Evolutionary conservation across 53 echinoderm and acorn worm genomes (phyloP), one percentile per base, ranked within the genome.

Genomic region (Echinometra lucunter): DNA sequence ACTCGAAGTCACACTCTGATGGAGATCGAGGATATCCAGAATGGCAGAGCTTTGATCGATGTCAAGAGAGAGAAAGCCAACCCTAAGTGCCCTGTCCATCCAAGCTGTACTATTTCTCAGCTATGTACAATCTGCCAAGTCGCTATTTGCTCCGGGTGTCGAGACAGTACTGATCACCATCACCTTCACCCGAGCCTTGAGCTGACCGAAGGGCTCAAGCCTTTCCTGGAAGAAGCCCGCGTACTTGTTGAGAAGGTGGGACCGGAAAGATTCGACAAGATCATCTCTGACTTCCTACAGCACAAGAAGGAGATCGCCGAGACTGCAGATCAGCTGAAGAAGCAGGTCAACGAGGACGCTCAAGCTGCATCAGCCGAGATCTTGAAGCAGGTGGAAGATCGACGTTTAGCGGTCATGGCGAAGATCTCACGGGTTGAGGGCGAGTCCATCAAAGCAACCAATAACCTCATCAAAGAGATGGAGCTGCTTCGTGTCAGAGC

Each of bases 271-370:
- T 91, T 91, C 67, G 91, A 91, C 91, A 67, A 91, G 91, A 66
- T 44, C 66, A 44, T 66, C 69, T 66, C 44, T 30, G 67, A 38
- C 19, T 44, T 38, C 44, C 69, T 91, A 6, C 66, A 66, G 67
- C 91, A 91, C 67, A 91, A 91, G 91, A 91, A 91, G 44, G 91
- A 66, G 4, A 91, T 91, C 91, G 91, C 91, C 9, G 91, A 91
- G 66, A 91, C 37, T 40, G 91, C 91, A 19, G 91, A 91, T 4
- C 34, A 40, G 6, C 69, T 91, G 17, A 66, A 66, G 66, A 91
- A 91, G 44, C 91, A 91, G 69, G 44, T 91, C 6, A 91, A 91
- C 67, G 91, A 91, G 27, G 91, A 91, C 91, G 91, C 91, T 6
- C 37, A 91, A 25, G 91, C 67, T 9, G 44, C 91, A 4, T 66